These are phyloP conservation scores for Elephantulus edwardii DNA, from an alignment of 2,113 vertebrate genomes.

Conservation along the genomic window DNA sequence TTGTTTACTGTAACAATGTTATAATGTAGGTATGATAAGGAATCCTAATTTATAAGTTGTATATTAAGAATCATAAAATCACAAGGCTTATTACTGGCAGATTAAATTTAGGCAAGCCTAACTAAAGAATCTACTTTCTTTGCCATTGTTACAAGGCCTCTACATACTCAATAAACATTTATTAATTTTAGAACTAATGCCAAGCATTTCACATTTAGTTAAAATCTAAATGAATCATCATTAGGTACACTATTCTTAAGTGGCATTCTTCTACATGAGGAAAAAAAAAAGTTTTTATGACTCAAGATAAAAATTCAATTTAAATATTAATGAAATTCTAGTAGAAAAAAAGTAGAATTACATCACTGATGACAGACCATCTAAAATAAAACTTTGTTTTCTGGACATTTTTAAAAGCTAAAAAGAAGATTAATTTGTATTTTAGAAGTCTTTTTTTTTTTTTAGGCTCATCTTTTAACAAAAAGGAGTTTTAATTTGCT, in stretches of 20 bases:
- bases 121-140: neutral
- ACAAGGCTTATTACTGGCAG: neutral
- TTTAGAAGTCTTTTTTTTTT: too few species aligned
- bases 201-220: conserved; percentile 43
- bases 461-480: too few species aligned
- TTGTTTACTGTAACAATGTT: too few species aligned
- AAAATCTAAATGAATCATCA: conserved; percentile 24
- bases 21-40: neutral
- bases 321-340: conserved; percentile 50
- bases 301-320: conserved; percentile 27
- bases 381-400: conserved; percentile 55
- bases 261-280: neutral
- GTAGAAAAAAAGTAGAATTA: neutral
- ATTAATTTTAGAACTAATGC: conserved; percentile 18
- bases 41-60: neutral
- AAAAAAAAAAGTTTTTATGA: conserved; percentile 41
- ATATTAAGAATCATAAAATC: neutral
- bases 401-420: conserved; percentile 50
- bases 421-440: conserved; percentile 28
- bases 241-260: conserved; percentile 22
- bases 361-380: conserved; percentile 27
- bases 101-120: neutral
- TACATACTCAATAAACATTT: neutral
- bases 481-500: too few species aligned
- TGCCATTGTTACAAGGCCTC: neutral